Conservation (phyloP, 2,797 vertebrate species). For the Spinus olivaceus region DNA sequence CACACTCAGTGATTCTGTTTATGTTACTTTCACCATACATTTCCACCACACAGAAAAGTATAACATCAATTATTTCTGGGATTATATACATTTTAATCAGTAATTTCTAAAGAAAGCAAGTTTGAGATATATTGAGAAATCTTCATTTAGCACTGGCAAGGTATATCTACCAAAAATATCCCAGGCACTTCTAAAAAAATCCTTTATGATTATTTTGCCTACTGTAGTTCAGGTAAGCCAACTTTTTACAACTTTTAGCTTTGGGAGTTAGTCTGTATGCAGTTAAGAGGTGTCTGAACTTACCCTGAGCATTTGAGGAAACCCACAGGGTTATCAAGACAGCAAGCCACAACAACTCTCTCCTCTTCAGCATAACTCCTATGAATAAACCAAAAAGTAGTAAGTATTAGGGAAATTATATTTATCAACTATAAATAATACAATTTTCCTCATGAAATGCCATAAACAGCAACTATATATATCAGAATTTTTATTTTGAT, state of each 20-base stretch:
- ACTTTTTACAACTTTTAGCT: neutral
- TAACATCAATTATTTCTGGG: neutral
- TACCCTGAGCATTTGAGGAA: constrained; percentile 81
- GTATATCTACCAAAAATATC: neutral
- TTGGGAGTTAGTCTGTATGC: neutral
- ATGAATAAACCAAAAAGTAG: constrained; percentile 29
- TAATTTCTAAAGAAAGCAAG: neutral
- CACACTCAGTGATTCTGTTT: neutral
- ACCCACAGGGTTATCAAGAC: constrained; percentile 77
- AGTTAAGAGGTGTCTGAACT: constrained; percentile 12
- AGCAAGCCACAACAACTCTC: constrained; percentile 79
- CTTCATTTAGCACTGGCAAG: neutral
- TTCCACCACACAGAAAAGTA: neutral
- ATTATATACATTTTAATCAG: neutral
- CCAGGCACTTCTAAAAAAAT: neutral
- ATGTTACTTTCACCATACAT: neutral
- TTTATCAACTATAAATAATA: neutral
- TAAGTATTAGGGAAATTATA: neutral
- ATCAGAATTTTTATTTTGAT: neutral
- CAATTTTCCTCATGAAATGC: neutral
- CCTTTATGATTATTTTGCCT: neutral
- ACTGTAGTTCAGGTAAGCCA: neutral
- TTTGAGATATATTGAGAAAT: neutral
- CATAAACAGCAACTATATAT: neutral
- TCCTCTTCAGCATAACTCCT: constrained; percentile 83